Conservation (phyloP, 92 coral and sea anemone genomes). For the Heteractis magnifica region DNA sequence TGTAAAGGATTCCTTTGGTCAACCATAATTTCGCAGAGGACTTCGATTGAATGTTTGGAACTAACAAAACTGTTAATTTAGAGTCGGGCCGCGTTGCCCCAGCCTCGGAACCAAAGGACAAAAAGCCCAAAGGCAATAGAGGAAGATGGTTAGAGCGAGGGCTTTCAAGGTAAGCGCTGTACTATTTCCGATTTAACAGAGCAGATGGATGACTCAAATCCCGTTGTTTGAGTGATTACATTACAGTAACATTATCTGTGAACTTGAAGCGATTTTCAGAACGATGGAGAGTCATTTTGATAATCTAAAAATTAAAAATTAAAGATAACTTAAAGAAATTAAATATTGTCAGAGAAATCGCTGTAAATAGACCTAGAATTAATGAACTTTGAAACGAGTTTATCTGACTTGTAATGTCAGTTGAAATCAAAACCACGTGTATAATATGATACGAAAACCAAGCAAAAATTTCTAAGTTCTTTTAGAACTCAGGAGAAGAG, state of each 20-base stretch:
- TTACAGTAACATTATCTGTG: background rate
- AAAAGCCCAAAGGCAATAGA: background rate
- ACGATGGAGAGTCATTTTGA: too few relatives aligned
- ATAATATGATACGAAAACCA: too few relatives aligned
- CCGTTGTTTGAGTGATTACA: background rate
- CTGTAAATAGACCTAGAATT: too few relatives aligned
- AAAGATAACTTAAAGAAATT: too few relatives aligned
- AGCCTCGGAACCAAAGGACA: background rate
- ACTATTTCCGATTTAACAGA: background rate
- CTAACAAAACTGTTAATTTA: conserved; percentile 28
- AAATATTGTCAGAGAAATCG: too few relatives aligned
- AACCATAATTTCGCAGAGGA: background rate
- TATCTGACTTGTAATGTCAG: too few relatives aligned
- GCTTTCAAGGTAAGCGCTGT: conserved; percentile 47
- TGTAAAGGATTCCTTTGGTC: background rate
- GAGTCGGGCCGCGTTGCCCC: conserved; percentile 43
- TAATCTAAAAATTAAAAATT: too few relatives aligned
- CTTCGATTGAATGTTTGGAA: background rate
- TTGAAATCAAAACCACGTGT: too few relatives aligned
- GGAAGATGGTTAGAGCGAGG: conserved; percentile 68
- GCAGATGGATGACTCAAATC: background rate
- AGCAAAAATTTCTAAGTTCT: too few relatives aligned
- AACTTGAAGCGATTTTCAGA: background rate
- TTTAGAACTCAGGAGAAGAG: too few relatives aligned
- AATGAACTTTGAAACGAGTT: too few relatives aligned